phyloP scores from a whole-genome alignment of 2,888 invertebrate species.

The Oxyteleia sp. region DNA sequence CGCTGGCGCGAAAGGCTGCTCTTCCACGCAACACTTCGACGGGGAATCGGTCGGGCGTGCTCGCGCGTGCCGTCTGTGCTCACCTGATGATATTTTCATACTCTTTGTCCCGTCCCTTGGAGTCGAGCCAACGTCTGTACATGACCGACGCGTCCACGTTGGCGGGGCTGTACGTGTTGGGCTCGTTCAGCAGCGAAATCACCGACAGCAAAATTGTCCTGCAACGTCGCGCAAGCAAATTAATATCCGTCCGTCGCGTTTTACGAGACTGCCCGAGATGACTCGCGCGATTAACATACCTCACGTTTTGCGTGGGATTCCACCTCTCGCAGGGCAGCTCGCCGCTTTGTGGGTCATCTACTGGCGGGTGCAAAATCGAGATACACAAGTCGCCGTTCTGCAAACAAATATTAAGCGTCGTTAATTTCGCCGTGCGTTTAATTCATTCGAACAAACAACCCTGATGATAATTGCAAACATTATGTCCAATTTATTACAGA shows the following conservation, averaged over 20 bases:
- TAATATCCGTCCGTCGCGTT: constrained; percentile 57
- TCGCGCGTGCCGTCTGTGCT: constrained; percentile 72
- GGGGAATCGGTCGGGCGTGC: no score
- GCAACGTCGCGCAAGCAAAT: constrained; percentile 65
- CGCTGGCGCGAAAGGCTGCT: no score
- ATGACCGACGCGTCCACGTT: constrained; percentile 99
- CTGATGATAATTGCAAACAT: no score
- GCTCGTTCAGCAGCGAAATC: constrained; percentile 99
- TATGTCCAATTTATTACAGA: no score
- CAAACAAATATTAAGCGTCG: constrained; percentile 78
- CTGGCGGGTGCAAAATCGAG: constrained; percentile 99
- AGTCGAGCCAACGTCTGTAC: constrained; percentile 99
- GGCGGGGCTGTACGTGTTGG: constrained; percentile 99
- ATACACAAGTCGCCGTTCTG: constrained; percentile 99
- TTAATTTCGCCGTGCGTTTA: no score
- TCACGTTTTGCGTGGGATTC: constrained; percentile 99
- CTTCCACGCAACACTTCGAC: no score
- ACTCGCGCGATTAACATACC: constrained; percentile 83
- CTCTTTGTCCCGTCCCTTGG: constrained; percentile 99
- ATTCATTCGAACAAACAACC: no score
- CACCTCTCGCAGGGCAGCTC: constrained; percentile 99
- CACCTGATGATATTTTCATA: constrained; percentile 99
- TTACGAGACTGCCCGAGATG: constrained; percentile 50
- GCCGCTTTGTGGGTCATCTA: constrained; percentile 99
- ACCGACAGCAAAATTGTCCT: constrained; percentile 99